phyloP scores from a whole-genome alignment of 2,113 vertebrate species.

The Thymallus thymallus region DNA sequence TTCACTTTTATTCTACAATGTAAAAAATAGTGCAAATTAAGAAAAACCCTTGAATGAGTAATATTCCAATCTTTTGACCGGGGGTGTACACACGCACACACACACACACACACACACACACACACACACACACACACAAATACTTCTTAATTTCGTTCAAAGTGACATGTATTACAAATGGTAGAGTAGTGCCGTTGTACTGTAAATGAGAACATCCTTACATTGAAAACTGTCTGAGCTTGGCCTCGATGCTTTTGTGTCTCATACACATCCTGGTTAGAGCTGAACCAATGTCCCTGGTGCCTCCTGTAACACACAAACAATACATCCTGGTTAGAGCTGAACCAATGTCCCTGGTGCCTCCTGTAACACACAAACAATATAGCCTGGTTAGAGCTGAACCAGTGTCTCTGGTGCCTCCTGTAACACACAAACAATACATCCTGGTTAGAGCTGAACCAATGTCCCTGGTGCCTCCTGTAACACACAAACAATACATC shows the following conservation, averaged over 20 bases:
- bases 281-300: conserved; percentile 87
- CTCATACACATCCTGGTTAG: conserved; percentile 98
- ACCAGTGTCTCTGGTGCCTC: conserved; percentile 92
- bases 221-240: conserved; percentile 94
- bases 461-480: no score
- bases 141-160: no score
- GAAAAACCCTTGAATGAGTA: no score
- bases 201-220: conserved; percentile 62
- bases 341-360: conserved; percentile 92
- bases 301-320: conserved; percentile 81
- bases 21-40: no score
- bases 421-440: conserved; percentile 65
- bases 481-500: no score
- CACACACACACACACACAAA: not conserved
- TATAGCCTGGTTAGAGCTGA: conserved; percentile 49
- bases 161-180: no score
- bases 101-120: conserved; percentile 90
- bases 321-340: conserved; percentile 74
- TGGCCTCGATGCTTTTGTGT: conserved; percentile 95
- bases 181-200: no score
- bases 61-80: no score
- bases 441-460: no score
- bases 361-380: conserved; percentile 74
- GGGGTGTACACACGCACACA: no score
- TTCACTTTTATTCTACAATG: no score